These are phyloP conservation scores for Netelia virgata DNA, from an alignment of 2,888 invertebrate genomes.

Conservation along the genomic window DNA sequence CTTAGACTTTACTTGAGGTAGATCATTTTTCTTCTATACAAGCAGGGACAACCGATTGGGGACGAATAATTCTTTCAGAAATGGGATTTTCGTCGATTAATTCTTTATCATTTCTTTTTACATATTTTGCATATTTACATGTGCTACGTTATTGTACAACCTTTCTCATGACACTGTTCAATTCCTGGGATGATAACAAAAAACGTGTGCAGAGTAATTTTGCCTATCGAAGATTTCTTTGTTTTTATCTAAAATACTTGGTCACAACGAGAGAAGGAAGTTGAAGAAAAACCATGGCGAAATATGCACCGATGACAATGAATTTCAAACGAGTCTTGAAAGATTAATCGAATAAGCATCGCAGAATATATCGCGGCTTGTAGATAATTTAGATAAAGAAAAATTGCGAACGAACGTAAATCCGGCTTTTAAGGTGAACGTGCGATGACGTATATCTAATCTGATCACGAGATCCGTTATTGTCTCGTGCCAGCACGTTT, in stretches of 20 bases:
- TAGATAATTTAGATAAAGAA: background rate
- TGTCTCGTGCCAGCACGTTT: conserved; percentile 36
- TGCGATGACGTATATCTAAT: conserved; percentile 31
- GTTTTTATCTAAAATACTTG: background rate
- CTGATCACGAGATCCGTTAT: conserved; percentile 1
- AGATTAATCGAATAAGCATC: background rate
- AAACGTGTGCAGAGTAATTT: background rate
- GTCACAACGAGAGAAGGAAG: background rate
- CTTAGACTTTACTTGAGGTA: too few species aligned
- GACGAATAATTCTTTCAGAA: too few species aligned
- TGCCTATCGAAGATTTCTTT: background rate
- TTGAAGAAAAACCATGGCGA: background rate
- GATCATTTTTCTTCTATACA: too few species aligned
- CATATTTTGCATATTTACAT: background rate
- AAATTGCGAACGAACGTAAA: background rate
- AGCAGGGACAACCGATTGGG: too few species aligned
- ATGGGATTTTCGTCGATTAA: too few species aligned
- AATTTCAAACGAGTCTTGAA: background rate
- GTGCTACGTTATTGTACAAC: background rate
- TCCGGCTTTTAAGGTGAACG: conserved; percentile 1
- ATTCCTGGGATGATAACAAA: background rate
- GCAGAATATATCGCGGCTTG: background rate
- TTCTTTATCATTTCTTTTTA: background rate
- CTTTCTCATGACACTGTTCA: background rate
- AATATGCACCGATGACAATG: background rate